Evolutionary conservation across 2,797 vertebrate species (phyloP).

Genomic region (Sorex maritimensis): DNA sequence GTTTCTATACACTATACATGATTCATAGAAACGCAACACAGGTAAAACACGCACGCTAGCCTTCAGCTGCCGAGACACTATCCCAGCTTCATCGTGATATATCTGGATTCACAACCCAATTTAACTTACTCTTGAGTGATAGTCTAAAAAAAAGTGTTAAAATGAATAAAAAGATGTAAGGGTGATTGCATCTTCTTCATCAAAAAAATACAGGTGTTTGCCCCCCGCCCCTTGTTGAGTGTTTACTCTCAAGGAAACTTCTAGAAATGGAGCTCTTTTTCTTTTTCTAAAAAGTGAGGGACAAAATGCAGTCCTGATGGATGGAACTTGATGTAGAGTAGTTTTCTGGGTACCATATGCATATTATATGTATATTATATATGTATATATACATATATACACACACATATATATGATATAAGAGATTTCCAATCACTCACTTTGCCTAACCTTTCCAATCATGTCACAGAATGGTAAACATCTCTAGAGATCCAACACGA

Average conservation of each 20-base stretch:
- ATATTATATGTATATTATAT: too few species aligned
- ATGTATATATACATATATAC: too few species aligned
- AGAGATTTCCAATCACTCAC: too few species aligned
- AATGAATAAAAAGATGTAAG: constrained; percentile 19
- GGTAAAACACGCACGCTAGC: constrained; percentile 49
- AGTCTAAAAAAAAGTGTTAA: constrained; percentile 1
- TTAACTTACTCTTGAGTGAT: constrained; percentile 50
- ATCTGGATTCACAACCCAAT: constrained; percentile 57
- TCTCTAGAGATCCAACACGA: background rate
- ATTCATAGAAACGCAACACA: constrained; percentile 76
- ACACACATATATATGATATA: too few species aligned
- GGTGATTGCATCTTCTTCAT: too few species aligned
- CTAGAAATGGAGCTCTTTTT: constrained; percentile 31
- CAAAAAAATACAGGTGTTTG: background rate
- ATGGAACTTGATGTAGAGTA: background rate
- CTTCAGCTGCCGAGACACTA: too few species aligned
- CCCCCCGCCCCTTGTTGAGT: background rate
- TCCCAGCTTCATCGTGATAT: background rate
- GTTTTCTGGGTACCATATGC: constrained; percentile 25
- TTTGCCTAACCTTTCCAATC: background rate
- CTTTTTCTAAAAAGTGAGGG: background rate
- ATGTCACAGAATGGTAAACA: constrained; percentile 5
- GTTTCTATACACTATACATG: constrained; percentile 77
- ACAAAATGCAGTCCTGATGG: background rate
- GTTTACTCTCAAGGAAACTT: constrained; percentile 62